A percentile compares a stretch with the other conserved stretches of the same genome.
These are phyloP conservation scores for Corythornis cristatus DNA, from an alignment of 2,113 vertebrate species.

Conservation along the genomic window DNA sequence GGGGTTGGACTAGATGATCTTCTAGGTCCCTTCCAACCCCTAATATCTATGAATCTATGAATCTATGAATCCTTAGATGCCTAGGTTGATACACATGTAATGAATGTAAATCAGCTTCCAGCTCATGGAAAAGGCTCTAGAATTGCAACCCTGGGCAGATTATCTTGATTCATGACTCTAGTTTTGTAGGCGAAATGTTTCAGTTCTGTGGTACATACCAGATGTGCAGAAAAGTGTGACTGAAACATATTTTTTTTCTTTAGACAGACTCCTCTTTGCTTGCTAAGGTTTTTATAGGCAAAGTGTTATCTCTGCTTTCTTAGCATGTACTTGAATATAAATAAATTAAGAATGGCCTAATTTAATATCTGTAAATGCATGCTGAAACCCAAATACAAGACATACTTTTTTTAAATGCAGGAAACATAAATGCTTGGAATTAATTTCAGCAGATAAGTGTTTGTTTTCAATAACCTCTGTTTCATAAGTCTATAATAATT, in stretches of 20 bases:
- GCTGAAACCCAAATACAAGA: background rate
- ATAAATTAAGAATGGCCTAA: background rate
- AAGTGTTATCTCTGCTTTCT: background rate
- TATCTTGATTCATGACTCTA: background rate
- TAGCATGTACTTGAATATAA: background rate
- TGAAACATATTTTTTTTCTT: background rate
- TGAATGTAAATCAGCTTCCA: background rate
- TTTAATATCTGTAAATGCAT: background rate
- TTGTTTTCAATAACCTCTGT: constrained; percentile 9
- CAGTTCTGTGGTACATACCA: background rate
- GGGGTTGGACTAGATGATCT: no score
- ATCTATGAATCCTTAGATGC: no score
- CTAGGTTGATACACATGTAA: background rate
- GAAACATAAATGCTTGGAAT: constrained; percentile 11
- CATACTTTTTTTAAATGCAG: background rate
- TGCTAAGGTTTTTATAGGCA: background rate
- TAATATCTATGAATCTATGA: no score
- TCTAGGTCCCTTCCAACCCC: no score
- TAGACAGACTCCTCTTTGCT: background rate
- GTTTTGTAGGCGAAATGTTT: background rate
- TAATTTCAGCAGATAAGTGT: background rate
- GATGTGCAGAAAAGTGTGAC: background rate
- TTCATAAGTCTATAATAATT: constrained; percentile 28
- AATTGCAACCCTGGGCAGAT: background rate
- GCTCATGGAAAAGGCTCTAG: background rate